Percentiles rank a stretch among this genome's conserved stretches.
Evolutionary conservation across 2,888 invertebrate species (phyloP).

Genomic region (Tiliacea citrago): DNA sequence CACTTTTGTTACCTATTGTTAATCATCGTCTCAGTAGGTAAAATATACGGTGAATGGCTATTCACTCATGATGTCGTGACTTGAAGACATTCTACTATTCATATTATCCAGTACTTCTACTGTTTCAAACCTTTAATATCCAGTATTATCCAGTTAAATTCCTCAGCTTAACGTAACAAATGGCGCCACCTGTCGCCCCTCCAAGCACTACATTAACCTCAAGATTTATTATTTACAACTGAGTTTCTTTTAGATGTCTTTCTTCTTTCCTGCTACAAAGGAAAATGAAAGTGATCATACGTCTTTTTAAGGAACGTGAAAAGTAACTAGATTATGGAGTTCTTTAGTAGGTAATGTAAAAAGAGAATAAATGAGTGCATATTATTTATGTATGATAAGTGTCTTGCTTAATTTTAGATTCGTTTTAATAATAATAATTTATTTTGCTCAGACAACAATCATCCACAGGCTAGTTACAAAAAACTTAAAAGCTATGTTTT

Average conservation of each 20-base stretch:
- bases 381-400: neutral
- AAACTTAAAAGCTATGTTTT: no score
- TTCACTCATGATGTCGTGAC: neutral
- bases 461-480: no score
- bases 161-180: conserved; percentile 28
- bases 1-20: neutral
- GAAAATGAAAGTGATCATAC: conserved; percentile 24
- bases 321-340: neutral
- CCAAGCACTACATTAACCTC: conserved; percentile 13
- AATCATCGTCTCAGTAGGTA: neutral
- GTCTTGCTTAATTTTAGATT: neutral
- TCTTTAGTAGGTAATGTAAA: conserved; percentile 4
- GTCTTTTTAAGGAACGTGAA: conserved; percentile 6
- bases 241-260: conserved; percentile 17
- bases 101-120: neutral
- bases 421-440: no score
- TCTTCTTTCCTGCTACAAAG: conserved; percentile 11
- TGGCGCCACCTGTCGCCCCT: conserved; percentile 35
- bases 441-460: no score
- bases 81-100: neutral
- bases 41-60: neutral
- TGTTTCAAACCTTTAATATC: neutral
- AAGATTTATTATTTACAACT: conserved; percentile 59
- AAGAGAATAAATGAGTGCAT: conserved; percentile 7
- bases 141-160: conserved; percentile 21